Evolutionary conservation across 2,888 invertebrate species (phyloP).

Genomic region (Schizotus pectinicornis): DNA sequence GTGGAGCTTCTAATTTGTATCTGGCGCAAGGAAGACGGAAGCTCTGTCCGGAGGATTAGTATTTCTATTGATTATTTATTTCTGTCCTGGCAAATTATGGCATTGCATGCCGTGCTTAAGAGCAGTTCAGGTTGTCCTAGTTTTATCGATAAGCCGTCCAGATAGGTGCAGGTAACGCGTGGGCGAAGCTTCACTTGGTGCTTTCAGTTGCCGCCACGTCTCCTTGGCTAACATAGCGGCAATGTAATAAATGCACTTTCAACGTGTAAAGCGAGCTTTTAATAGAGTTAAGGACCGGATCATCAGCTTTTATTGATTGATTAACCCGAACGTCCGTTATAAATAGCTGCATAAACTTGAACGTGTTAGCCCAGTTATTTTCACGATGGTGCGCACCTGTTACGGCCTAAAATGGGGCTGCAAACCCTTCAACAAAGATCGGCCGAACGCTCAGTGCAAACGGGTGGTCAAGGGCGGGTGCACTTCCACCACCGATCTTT

Average conservation of each 20-base stretch:
- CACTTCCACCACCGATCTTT: constrained; percentile 12
- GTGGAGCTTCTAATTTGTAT: too few relatives aligned
- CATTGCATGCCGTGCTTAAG: constrained; percentile 10
- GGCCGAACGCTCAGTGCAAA: constrained; percentile 10
- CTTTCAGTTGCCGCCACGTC: constrained; percentile 20
- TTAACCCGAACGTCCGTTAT: constrained; percentile 2
- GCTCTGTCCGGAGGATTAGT: too few relatives aligned
- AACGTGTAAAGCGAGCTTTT: too few relatives aligned
- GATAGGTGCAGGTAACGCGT: constrained; percentile 25
- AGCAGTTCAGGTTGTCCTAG: constrained; percentile 18
- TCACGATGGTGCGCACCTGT: constrained; percentile 36
- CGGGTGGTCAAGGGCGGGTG: constrained; percentile 9
- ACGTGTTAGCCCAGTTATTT: constrained; percentile 9
- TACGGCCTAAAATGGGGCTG: constrained; percentile 35
- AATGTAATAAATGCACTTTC: neutral
- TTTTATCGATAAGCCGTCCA: constrained; percentile 28
- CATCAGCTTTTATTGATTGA: constrained; percentile 10
- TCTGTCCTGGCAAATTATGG: too few relatives aligned
- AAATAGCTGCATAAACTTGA: constrained; percentile 10
- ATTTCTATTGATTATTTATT: too few relatives aligned
- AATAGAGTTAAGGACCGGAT: too few relatives aligned
- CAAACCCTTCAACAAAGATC: constrained; percentile 24
- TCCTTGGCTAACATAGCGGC: constrained; percentile 6
- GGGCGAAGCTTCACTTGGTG: constrained; percentile 25
- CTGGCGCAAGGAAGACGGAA: too few relatives aligned